Conservation (phyloP, 2,888 invertebrate species). For the Volucella inflata region DNA sequence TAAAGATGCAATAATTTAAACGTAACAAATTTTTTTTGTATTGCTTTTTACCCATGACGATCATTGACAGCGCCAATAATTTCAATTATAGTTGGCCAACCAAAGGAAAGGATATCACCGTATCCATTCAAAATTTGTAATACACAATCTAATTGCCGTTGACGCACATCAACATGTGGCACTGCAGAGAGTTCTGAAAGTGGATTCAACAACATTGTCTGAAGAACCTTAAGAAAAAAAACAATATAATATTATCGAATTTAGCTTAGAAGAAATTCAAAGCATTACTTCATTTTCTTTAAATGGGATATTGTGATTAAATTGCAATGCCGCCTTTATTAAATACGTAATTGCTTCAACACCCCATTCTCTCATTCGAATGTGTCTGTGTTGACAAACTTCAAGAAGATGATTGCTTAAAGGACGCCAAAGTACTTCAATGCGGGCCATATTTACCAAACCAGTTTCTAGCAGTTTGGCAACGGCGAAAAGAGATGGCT, state of each 20-base stretch:
- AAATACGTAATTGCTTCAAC: constrained; percentile 97
- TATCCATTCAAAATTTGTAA: constrained; percentile 95
- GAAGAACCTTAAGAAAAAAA: constrained; percentile 86
- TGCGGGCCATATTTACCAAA: constrained; percentile 95
- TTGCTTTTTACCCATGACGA: constrained; percentile 90
- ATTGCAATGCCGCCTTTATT: constrained; percentile 94
- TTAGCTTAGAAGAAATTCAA: neutral
- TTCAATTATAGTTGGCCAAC: constrained; percentile 97
- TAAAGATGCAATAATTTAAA: neutral
- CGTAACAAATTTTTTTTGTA: neutral
- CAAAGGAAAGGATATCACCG: constrained; percentile 95
- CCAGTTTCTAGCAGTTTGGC: constrained; percentile 99
- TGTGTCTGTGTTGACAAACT: constrained; percentile 97
- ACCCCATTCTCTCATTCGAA: constrained; percentile 98
- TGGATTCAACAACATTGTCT: constrained; percentile 93
- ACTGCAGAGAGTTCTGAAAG: constrained; percentile 95
- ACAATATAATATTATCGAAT: neutral
- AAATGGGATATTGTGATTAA: constrained; percentile 92
- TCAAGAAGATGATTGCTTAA: constrained; percentile 97
- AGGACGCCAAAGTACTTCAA: constrained; percentile 97
- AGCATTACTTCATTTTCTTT: constrained; percentile 91
- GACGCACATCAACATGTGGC: constrained; percentile 96
- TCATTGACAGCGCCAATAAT: constrained; percentile 98
- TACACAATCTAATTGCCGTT: constrained; percentile 97
- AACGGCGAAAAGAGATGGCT: constrained; percentile 98